Base-by-base conservation (phyloP, 2,888 invertebrate species). In the Acronicta leporina region DNA sequence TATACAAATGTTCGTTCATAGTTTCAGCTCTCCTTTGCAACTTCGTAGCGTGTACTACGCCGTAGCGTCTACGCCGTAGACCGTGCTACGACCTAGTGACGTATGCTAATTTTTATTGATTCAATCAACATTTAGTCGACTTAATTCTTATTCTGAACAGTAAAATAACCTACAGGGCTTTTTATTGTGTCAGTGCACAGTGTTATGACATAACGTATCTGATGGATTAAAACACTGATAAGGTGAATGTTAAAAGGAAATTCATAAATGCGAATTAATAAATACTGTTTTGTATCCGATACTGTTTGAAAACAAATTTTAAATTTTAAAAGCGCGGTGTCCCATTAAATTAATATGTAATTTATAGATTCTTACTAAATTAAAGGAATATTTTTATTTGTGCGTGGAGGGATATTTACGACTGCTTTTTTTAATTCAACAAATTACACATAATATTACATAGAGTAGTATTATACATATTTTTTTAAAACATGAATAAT, bases 1-100 rank as follows among this genome's bases (percentile, higher is more conserved):
- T n/a, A n/a, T n/a, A n/a, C n/a, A 91, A 91, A 84, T 89, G 87
- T 83, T 86, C 78, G 80, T 84, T 86, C 83, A 75, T 68, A 61
- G 80, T 55, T 62, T 55, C 10, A 61, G 80, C 63, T 49, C 63
- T 64, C 61, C 63, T 70, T 66, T 61, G 57, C 57, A 72, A 68
- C 65, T 71, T 65, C 55, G 56, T 68, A 57, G 58, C 63, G 55
- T 65, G 60, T 65, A 13, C 53, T 68, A 72, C 74, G 69, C 35
- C 54, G 63, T 71, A 71, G 73, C 11, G 4, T 41, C 59, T 70
- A 66, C 73, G 60, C 20, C 60, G 73, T 73, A 72, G 72, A 64
- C 59, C 53, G 27, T 45, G 49, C 70, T 75, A 70, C 75, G 63
- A 57, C 63, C 62, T 68, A 73, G 63, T 68, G 65, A 61, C 55